phyloP scores from a whole-genome alignment of 2,797 vertebrate species.

The Lagocephalus sceleratus region DNA sequence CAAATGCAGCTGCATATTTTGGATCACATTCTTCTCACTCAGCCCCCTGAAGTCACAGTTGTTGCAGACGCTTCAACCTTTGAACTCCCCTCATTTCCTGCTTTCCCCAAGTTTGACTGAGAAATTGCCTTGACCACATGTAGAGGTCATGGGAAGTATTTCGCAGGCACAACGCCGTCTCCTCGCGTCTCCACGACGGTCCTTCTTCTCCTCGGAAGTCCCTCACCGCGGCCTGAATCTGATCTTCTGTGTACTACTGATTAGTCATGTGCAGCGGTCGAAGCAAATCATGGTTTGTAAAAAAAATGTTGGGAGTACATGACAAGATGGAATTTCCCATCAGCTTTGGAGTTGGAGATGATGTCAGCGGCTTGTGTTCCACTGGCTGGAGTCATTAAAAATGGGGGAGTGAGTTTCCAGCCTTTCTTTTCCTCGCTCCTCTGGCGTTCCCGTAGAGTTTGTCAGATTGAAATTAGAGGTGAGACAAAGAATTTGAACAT shows the following conservation, averaged over 20 bases:
- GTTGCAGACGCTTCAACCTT: conserved; percentile 70
- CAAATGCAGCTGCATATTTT: conserved; percentile 21
- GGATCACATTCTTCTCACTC: conserved; percentile 35
- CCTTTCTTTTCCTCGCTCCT: conserved; percentile 48
- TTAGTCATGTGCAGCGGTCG: conserved; percentile 25
- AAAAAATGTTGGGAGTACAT: conserved; percentile 39
- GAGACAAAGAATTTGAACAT: conserved; percentile 50
- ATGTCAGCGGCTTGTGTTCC: conserved; percentile 72
- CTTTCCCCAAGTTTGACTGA: conserved; percentile 61
- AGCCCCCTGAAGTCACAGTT: conserved; percentile 56
- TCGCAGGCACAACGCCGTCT: conserved; percentile 55
- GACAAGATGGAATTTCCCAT: conserved; percentile 74
- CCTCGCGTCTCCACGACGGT: conserved; percentile 40
- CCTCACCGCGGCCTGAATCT: conserved; percentile 18
- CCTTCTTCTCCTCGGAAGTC: conserved; percentile 20
- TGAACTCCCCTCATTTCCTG: conserved; percentile 79
- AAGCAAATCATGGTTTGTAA: conserved; percentile 24
- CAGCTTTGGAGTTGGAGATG: conserved; percentile 58
- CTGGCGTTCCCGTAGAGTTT: conserved; percentile 48
- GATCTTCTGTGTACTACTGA: conserved; percentile 35
- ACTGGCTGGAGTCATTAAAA: conserved; percentile 74
- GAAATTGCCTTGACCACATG: conserved; percentile 73
- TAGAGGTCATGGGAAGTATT: conserved; percentile 79
- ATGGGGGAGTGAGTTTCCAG: conserved; percentile 68
- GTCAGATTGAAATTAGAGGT: conserved; percentile 65